Evolutionary conservation across 1,140 invertebrate genomes (phyloP).

Genomic region (Cotesia chilonis): DNA sequence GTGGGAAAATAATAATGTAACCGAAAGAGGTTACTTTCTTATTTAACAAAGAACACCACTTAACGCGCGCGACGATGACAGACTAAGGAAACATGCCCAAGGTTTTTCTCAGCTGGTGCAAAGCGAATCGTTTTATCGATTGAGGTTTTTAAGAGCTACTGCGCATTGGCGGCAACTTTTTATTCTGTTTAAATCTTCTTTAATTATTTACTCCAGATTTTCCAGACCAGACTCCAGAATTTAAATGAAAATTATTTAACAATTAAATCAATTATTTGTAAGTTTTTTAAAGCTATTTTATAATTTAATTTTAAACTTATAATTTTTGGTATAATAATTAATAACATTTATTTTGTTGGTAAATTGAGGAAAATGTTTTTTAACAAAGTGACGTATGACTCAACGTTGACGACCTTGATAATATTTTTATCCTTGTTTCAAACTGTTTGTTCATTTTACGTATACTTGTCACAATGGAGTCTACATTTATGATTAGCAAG

Average conservation of each 20-base stretch:
- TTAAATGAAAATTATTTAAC: too few relatives aligned
- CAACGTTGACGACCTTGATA: constrained; percentile 14
- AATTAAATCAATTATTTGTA: too few relatives aligned
- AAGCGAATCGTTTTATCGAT: constrained; percentile 22
- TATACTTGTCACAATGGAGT: neutral
- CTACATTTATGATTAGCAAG: neutral
- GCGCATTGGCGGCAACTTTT: neutral
- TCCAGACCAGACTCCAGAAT: too few relatives aligned
- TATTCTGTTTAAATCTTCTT: neutral
- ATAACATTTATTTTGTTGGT: too few relatives aligned
- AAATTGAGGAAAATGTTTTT: too few relatives aligned
- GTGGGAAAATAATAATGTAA: neutral
- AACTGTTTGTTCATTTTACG: constrained; percentile 11
- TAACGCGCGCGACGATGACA: constrained; percentile 34
- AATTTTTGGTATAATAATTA: too few relatives aligned
- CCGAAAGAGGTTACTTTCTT: neutral
- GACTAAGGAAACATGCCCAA: constrained; percentile 27
- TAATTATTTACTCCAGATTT: neutral
- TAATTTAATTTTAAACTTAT: too few relatives aligned
- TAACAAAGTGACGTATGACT: neutral
- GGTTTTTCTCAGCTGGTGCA: constrained; percentile 22
- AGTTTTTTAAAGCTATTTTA: too few relatives aligned
- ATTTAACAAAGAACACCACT: neutral
- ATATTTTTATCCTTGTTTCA: neutral
- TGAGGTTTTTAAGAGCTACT: neutral